phyloP scores from a whole-genome alignment of 2,797 vertebrate species.

The Cuculus canorus region DNA sequence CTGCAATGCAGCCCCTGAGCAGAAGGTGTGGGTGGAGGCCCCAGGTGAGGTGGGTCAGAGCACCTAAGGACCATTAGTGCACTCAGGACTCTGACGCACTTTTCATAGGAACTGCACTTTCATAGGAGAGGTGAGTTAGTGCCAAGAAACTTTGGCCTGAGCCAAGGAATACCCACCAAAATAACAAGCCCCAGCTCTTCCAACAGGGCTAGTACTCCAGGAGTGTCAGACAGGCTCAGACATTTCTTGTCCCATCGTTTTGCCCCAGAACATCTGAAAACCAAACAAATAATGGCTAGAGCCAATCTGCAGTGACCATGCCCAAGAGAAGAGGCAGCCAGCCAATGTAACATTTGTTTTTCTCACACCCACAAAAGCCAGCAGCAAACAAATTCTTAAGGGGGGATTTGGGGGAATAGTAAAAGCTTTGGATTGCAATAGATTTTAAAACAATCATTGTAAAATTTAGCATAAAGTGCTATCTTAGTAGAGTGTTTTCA shows the following conservation, averaged over 20 bases:
- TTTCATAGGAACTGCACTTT: neutral
- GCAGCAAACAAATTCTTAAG: neutral
- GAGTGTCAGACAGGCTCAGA: neutral
- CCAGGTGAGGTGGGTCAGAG: neutral
- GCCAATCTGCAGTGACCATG: neutral
- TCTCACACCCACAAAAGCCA: neutral
- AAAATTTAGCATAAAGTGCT: neutral
- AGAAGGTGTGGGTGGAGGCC: neutral
- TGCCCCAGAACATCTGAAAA: slow-evolving; percentile 15
- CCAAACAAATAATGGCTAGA: neutral
- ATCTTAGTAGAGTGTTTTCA: neutral
- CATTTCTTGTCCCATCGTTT: neutral
- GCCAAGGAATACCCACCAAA: neutral
- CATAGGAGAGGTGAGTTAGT: neutral
- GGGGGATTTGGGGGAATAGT: neutral
- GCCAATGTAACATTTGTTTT: neutral
- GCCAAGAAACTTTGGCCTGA: neutral
- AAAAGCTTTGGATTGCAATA: neutral
- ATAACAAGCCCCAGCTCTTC: neutral
- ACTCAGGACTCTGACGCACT: neutral
- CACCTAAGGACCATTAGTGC: neutral
- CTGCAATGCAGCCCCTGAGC: neutral
- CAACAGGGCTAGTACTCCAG: neutral
- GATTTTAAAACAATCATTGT: neutral
- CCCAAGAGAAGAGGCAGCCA: neutral